These are phyloP conservation scores for Thera obeliscata DNA, from an alignment of 2,888 invertebrate genomes.

Conservation along the genomic window DNA sequence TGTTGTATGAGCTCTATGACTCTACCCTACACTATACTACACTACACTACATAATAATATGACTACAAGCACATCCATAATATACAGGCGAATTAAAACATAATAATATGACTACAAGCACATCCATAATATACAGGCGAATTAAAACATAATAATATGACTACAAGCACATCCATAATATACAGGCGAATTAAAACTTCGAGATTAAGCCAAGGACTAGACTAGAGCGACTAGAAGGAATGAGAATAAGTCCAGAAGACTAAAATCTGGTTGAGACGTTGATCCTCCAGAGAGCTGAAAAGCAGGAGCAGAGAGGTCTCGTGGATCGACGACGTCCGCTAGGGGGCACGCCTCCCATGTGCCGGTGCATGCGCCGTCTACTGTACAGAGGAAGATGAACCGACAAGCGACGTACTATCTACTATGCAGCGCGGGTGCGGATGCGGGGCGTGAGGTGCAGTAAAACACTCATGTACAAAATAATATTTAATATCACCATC, in stretches of 20 bases:
- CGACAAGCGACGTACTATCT: background rate
- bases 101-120: too few relatives aligned
- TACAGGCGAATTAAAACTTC: background rate
- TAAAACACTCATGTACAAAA: conserved; percentile 65
- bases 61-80: background rate
- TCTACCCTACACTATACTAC: too few relatives aligned
- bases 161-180: background rate
- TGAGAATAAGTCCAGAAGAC: background rate
- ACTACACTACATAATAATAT: too few relatives aligned
- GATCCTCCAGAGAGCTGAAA: too few relatives aligned
- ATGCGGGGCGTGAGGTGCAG: conserved; percentile 52
- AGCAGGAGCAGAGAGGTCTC: too few relatives aligned
- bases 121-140: background rate
- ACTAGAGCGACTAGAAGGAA: conserved; percentile 5
- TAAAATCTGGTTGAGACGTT: background rate
- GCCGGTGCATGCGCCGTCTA: background rate
- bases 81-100: background rate
- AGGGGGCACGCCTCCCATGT: too few relatives aligned
- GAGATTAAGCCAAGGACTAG: background rate
- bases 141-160: background rate
- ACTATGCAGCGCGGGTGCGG: background rate
- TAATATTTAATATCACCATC: conserved; percentile 76
- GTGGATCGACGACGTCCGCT: background rate
- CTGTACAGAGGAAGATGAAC: too few relatives aligned
- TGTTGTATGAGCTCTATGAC: too few relatives aligned